A percentile compares a stretch with the other conserved stretches of the same genome.
These are phyloP conservation scores for Phainopepla nitens DNA, from an alignment of 2,113 vertebrate genomes.

Conservation along the genomic window DNA sequence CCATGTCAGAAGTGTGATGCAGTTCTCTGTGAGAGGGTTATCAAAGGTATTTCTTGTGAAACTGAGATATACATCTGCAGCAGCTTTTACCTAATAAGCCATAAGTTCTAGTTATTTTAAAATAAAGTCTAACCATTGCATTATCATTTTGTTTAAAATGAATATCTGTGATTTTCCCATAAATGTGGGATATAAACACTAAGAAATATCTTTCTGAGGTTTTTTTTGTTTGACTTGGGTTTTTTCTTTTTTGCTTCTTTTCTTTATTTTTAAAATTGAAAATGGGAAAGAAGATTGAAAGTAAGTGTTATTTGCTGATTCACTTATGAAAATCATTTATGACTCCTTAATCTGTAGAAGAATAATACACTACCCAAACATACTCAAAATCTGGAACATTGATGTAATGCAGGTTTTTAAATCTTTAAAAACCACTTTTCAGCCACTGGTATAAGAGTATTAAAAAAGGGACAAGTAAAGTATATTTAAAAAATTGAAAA, in stretches of 20 bases:
- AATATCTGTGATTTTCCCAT: not conserved
- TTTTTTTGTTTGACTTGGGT: fast-evolving
- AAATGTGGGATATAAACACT: not conserved
- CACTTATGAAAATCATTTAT: not conserved
- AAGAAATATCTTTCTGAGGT: not conserved
- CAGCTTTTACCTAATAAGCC: not conserved
- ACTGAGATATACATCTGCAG: not conserved
- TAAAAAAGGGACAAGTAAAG: not conserved
- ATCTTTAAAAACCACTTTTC: not conserved
- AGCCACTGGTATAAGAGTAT: not conserved
- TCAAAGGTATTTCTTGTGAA: not conserved
- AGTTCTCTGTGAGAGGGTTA: not conserved
- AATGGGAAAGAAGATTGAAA: not conserved
- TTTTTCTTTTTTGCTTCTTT: not conserved
- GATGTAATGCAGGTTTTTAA: not conserved
- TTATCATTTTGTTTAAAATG: not conserved
- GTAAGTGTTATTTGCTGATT: not conserved
- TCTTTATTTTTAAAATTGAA: not conserved
- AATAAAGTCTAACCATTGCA: not conserved
- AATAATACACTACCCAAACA: not conserved
- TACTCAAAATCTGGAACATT: not conserved
- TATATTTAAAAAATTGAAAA: not conserved
- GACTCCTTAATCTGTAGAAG: not conserved
- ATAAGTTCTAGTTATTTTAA: not conserved
- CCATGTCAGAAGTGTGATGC: not conserved